phyloP scores from a whole-genome alignment of 2,888 invertebrate genomes.

The Palloptera scutellata region DNA sequence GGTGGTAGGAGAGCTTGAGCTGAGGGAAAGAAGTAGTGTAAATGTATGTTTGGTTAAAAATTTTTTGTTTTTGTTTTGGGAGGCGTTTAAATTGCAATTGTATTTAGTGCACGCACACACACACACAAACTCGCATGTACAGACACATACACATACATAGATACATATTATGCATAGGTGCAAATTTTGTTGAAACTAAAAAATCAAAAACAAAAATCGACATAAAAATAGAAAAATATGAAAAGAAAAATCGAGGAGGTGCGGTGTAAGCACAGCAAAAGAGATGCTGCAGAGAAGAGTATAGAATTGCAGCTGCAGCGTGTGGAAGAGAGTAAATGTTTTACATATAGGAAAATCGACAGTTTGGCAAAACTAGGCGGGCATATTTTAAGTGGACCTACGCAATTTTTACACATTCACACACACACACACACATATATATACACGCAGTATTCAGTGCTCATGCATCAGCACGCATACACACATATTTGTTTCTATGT shows the following conservation, averaged over 20 bases:
- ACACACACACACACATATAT: slow-evolving; percentile 38
- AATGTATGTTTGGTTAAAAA: not conserved
- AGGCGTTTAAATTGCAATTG: no score
- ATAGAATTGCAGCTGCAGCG: not conserved
- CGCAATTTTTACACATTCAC: slow-evolving; percentile 8
- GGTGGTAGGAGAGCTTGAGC: no score
- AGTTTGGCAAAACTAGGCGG: slow-evolving; percentile 17
- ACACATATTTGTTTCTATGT: not conserved
- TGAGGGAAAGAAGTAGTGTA: no score
- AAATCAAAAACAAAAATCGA: slow-evolving; percentile 29
- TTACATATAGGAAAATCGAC: slow-evolving; percentile 11
- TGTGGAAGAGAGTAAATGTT: not conserved
- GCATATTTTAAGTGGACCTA: slow-evolving; percentile 6
- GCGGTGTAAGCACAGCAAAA: not conserved
- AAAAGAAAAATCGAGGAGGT: slow-evolving; percentile 17
- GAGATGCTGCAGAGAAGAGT: not conserved
- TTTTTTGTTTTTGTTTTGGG: slow-evolving; percentile 7
- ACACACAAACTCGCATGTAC: no score
- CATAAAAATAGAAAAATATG: slow-evolving; percentile 3
- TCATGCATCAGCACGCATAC: slow-evolving; percentile 17
- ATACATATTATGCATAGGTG: not conserved
- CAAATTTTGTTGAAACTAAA: no score
- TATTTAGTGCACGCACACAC: no score
- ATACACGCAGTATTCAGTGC: slow-evolving; percentile 36
- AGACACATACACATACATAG: not conserved